phyloP scores from a whole-genome alignment of 1,140 invertebrate genomes.

The Cataglyphis hispanica region DNA sequence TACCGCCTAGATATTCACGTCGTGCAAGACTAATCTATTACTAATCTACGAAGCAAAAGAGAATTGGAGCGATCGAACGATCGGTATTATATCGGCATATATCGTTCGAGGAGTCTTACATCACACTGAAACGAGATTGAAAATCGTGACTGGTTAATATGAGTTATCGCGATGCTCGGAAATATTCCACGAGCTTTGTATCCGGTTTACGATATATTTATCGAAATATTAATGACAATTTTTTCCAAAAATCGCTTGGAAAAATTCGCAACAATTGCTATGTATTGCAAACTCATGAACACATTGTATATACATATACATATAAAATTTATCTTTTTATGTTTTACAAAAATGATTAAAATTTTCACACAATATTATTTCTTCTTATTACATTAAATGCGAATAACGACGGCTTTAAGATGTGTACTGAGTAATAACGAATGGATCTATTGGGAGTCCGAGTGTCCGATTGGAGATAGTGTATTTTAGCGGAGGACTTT shows the following conservation, averaged over 20 bases:
- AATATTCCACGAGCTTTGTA: conserved; percentile 47
- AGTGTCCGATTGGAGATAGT: conserved; percentile 19
- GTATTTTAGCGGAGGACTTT: conserved; percentile 12
- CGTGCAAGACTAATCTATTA: conserved; percentile 16
- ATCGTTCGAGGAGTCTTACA: conserved; percentile 15
- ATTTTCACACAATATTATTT: neutral
- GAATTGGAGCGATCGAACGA: conserved; percentile 44
- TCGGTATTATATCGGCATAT: neutral
- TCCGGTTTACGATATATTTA: conserved; percentile 54
- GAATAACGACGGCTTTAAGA: neutral
- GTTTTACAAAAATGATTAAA: conserved; percentile 1
- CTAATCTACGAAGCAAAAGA: conserved; percentile 36
- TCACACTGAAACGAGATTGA: conserved; percentile 36
- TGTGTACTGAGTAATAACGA: neutral
- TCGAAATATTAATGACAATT: neutral
- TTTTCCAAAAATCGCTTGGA: neutral
- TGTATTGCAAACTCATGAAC: neutral
- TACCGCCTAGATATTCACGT: conserved; percentile 44
- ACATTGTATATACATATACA: neutral
- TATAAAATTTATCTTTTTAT: neutral
- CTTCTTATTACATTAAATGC: neutral
- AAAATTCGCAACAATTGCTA: neutral
- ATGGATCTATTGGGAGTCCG: neutral
- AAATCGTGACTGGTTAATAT: conserved; percentile 64
- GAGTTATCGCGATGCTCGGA: conserved; percentile 22